These are phyloP conservation scores for Heliconius congener DNA, from an alignment of 1,140 invertebrate species.

Conservation along the genomic window DNA sequence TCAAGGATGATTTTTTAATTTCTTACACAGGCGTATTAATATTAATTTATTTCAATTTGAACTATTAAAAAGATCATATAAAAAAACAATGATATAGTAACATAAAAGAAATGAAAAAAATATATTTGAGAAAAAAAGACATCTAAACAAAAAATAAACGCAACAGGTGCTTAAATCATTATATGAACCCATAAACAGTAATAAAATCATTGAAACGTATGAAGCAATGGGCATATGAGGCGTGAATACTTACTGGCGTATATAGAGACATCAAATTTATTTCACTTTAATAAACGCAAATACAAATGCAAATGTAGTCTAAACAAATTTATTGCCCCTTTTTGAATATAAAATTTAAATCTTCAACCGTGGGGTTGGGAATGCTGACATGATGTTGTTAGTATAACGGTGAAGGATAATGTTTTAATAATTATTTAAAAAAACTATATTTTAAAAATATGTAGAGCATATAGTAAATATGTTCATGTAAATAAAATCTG, in stretches of 20 bases:
- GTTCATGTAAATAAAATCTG: too few species aligned
- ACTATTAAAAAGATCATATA: too few species aligned
- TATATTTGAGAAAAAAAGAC: background rate
- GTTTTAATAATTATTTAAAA: background rate
- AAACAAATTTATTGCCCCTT: constrained; percentile 58
- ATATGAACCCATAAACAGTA: constrained; percentile 35
- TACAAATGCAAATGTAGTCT: constrained; percentile 61
- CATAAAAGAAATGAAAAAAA: background rate
- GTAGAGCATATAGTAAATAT: too few species aligned
- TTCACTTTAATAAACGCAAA: constrained; percentile 63
- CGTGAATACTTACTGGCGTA: constrained; percentile 37
- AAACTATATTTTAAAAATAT: background rate
- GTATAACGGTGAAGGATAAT: background rate
- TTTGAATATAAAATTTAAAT: constrained; percentile 35
- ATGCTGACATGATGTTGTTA: constrained; percentile 9
- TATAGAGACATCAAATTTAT: constrained; percentile 64
- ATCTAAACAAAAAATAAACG: background rate
- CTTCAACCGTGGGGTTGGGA: constrained; percentile 19
- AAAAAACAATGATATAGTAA: background rate
- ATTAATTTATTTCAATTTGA: too few species aligned
- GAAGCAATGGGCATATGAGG: constrained; percentile 32
- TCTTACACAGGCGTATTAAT: too few species aligned
- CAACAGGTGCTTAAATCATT: constrained; percentile 45
- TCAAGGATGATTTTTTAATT: too few species aligned
- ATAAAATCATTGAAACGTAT: constrained; percentile 38